These are phyloP conservation scores for Paradoxurus hermaphroditus DNA, from an alignment of 2,113 vertebrate genomes.

Conservation along the genomic window DNA sequence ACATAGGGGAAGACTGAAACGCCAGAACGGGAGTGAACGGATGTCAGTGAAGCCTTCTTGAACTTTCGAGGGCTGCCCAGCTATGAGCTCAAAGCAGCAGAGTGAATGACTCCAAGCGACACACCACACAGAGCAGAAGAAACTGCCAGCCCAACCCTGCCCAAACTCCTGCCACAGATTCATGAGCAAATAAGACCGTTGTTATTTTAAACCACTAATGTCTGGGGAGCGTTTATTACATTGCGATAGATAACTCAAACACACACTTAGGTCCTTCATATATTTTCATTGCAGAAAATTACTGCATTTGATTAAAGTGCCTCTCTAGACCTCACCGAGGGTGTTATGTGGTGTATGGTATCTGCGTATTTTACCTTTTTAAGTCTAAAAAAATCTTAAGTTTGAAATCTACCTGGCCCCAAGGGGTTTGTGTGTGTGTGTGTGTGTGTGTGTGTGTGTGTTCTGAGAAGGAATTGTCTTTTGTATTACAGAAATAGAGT, in stretches of 20 bases:
- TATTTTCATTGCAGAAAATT: not conserved
- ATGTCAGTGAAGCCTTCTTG: not conserved
- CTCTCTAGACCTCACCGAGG: not conserved
- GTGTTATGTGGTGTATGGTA: no score
- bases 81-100: not conserved
- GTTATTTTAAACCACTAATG: not conserved
- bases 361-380: not conserved
- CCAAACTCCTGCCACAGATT: not conserved
- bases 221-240: not conserved
- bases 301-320: not conserved
- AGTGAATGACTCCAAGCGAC: not conserved
- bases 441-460: no score
- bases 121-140: not conserved
- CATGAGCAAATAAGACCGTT: not conserved
- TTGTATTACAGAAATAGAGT: constrained; percentile 39
- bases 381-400: not conserved
- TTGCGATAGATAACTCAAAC: not conserved
- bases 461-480: not conserved
- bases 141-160: not conserved
- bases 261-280: not conserved
- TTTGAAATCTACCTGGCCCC: not conserved
- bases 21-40: not conserved
- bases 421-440: not conserved
- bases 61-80: not conserved
- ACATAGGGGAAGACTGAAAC: not conserved